Evolutionary conservation across 2,113 vertebrate genomes (phyloP).

Genomic region (Gavia stellata): DNA sequence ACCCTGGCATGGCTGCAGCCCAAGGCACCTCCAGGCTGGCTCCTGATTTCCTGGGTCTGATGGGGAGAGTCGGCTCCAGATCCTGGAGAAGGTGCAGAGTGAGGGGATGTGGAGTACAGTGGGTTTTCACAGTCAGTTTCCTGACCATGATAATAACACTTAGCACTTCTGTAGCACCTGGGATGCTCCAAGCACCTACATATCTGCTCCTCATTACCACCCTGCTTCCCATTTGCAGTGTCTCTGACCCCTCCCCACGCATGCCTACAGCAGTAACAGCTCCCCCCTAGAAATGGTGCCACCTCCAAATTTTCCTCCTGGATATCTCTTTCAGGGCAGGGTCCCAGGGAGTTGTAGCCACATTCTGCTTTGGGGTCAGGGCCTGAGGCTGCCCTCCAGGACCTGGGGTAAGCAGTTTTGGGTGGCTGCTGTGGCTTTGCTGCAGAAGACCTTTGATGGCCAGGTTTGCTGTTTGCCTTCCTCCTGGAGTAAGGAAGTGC

Average conservation of each 20-base stretch:
- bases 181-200: slow-evolving; percentile 18
- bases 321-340: neutral
- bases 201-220: slow-evolving; percentile 42
- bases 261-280: neutral
- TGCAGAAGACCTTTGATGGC: neutral
- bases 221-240: neutral
- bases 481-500: neutral
- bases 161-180: slow-evolving; percentile 48
- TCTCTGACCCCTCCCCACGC: neutral
- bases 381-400: neutral
- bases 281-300: neutral
- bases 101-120: neutral
- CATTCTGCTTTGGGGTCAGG: neutral
- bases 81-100: neutral
- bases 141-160: slow-evolving; percentile 41
- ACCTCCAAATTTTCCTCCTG: neutral
- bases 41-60: neutral
- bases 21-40: neutral
- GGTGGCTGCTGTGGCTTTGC: neutral
- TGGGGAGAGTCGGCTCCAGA: neutral
- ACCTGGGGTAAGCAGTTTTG: neutral
- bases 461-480: neutral
- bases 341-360: neutral
- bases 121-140: slow-evolving; percentile 32
- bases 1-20: neutral